phyloP scores from a whole-genome alignment of 2,888 invertebrate species.

The Cantharis rufa region DNA sequence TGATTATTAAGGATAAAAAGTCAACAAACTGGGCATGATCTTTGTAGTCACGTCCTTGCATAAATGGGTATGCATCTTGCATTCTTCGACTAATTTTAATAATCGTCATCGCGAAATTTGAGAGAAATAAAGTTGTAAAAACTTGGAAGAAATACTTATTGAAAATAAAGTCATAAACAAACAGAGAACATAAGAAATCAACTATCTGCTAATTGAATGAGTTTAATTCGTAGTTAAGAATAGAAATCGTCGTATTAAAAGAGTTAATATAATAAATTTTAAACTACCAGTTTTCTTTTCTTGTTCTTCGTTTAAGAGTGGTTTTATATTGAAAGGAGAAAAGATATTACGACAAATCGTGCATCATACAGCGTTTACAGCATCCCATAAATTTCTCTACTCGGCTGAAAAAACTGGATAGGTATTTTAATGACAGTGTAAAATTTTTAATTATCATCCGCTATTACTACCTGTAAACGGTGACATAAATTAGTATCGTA shows the following conservation, averaged over 20 bases:
- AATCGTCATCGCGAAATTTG: not conserved
- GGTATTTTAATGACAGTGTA: constrained; percentile 18
- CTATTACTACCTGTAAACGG: not conserved
- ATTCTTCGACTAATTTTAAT: constrained; percentile 1
- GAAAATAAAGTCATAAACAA: constrained; percentile 35
- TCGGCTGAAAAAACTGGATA: constrained; percentile 1
- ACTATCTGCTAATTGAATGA: constrained; percentile 39
- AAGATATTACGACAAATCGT: constrained; percentile 11
- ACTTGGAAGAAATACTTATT: constrained; percentile 9
- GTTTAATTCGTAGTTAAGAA: constrained; percentile 39
- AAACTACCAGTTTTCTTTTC: constrained; percentile 15
- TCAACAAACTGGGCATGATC: constrained; percentile 38
- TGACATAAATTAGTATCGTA: not conserved
- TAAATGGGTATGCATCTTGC: constrained; percentile 17
- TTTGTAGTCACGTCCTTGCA: constrained; percentile 35
- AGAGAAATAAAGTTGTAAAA: not conserved
- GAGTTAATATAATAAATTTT: constrained; percentile 30
- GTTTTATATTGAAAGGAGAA: constrained; percentile 6
- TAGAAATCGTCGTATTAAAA: constrained; percentile 42
- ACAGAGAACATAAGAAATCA: constrained; percentile 34
- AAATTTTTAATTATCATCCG: not conserved
- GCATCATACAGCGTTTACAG: constrained; percentile 13
- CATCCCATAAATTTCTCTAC: constrained; percentile 25
- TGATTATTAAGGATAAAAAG: constrained; percentile 35
- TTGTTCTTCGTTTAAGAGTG: constrained; percentile 1